Evolutionary conservation across 1,140 invertebrate genomes (phyloP).

Genomic region (Wiebesia pumilae): DNA sequence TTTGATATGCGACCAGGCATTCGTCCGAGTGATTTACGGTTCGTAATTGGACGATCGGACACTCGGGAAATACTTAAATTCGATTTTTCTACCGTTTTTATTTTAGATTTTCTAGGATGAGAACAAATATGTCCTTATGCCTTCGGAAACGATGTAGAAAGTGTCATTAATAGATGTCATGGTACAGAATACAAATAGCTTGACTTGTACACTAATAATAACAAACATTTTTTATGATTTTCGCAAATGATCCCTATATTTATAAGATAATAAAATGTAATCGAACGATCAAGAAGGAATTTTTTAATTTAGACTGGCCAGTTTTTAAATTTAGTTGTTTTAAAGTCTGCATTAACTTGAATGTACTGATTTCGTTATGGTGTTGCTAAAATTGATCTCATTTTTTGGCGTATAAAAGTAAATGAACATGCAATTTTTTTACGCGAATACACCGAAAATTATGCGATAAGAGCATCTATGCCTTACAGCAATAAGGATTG

Average conservation of each 20-base stretch:
- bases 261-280: background rate
- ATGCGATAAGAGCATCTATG: constrained; percentile 30
- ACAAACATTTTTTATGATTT: background rate
- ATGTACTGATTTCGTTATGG: background rate
- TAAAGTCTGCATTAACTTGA: background rate
- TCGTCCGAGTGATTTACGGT: background rate
- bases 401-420: background rate
- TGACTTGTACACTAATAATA: too few species aligned
- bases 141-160: too few species aligned
- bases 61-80: background rate
- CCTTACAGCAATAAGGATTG: constrained; percentile 7
- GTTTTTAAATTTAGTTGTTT: background rate
- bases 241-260: background rate
- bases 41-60: background rate
- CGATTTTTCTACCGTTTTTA: background rate
- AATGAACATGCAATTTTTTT: background rate
- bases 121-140: too few species aligned
- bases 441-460: constrained; percentile 1
- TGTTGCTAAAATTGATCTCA: background rate
- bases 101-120: too few species aligned
- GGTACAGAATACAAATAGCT: too few species aligned
- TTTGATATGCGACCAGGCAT: background rate
- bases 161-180: too few species aligned
- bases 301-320: background rate
- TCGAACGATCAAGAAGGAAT: background rate